Conservation (phyloP, 2,113 vertebrate species). For the Callorhinus ursinus region DNA sequence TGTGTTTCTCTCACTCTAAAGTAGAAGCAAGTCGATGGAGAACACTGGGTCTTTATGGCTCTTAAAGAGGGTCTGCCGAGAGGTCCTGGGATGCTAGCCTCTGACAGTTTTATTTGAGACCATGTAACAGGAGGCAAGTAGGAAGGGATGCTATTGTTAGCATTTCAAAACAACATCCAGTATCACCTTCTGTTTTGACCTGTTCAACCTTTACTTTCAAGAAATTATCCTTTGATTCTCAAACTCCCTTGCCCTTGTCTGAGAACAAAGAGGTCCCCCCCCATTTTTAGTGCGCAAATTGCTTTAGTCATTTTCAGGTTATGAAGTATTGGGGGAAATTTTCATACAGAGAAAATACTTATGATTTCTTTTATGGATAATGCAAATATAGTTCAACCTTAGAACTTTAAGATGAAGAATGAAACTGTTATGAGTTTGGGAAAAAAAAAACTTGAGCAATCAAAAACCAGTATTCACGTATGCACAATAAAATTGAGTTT, state of each 20-base stretch:
- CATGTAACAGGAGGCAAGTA: neutral
- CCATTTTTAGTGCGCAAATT: slow-evolving; percentile 49
- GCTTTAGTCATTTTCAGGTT: slow-evolving; percentile 71
- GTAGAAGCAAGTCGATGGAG: slow-evolving; percentile 36
- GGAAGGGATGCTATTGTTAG: slow-evolving; percentile 60
- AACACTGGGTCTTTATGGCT: slow-evolving; percentile 47
- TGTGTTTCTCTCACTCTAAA: slow-evolving; percentile 64
- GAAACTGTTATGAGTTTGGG: slow-evolving; percentile 66
- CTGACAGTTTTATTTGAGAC: slow-evolving; percentile 60
- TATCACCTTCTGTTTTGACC: slow-evolving; percentile 69
- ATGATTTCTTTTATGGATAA: slow-evolving; percentile 68
- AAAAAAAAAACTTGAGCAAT: slow-evolving; percentile 64
- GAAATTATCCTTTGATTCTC: slow-evolving; percentile 75
- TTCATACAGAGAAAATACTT: slow-evolving; percentile 66
- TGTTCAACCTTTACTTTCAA: slow-evolving; percentile 71
- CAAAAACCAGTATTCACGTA: slow-evolving; percentile 65
- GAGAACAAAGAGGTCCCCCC: slow-evolving; percentile 29
- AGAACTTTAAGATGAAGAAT: slow-evolving; percentile 70
- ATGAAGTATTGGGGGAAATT: slow-evolving; percentile 42
- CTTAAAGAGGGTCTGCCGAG: slow-evolving; percentile 63
- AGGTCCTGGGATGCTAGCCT: slow-evolving; percentile 24
- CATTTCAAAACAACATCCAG: slow-evolving; percentile 74
- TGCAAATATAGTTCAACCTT: slow-evolving; percentile 75
- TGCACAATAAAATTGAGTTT: slow-evolving; percentile 73
- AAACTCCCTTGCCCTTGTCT: slow-evolving; percentile 59